Evolutionary conservation across 1,140 invertebrate species (phyloP), one percentile per base, ranked within the genome.

Genomic region (Vanessa tameamea): DNA sequence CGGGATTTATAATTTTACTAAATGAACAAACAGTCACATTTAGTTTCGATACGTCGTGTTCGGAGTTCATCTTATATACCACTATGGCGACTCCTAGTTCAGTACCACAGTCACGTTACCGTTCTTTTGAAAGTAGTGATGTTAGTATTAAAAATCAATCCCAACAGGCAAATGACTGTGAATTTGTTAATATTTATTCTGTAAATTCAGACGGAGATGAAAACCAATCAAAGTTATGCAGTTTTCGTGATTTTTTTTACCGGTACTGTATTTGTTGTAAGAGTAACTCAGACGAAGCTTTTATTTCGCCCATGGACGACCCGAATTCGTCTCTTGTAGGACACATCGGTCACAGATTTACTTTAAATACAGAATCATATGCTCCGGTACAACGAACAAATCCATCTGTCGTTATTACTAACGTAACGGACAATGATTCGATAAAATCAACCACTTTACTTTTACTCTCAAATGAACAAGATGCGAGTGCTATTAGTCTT

Each of bases 181-280:
- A 86, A 68, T 76, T 80, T 23, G 84, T 91, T 55, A 86, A 92
- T 77, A 77, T 91, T 75, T 91, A 91, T 72, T 81, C 69, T 20
- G 74, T 70, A 47, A 78, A 82, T 66, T 78, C 66, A 63, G 64
- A 61, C 63, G 69, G 64, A 51, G 64, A 61, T 67, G 67, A 79
- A 69, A 73, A 78, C 47, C 37, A 64, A 73, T 71, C 80, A 51
- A 78, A 84, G 63, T 79, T 55, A 75, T 79, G 68, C 11, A 69
- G 69, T 31, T 78, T 85, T 31, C 50, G 64, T 64, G 73, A 83
- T 37, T 83, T 78, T 72, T 85, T 69, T 66, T 76, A 70, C 50
- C 64, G 69, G 13, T 86, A 78, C 71, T 84, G 82, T 77, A 85
- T 76, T 80, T 89, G 85, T 76, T 90, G 81, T 75, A 78, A 74